These are phyloP conservation scores for Brienomyrus longianalis DNA, from an alignment of 2,113 vertebrate genomes.

Conservation along the genomic window DNA sequence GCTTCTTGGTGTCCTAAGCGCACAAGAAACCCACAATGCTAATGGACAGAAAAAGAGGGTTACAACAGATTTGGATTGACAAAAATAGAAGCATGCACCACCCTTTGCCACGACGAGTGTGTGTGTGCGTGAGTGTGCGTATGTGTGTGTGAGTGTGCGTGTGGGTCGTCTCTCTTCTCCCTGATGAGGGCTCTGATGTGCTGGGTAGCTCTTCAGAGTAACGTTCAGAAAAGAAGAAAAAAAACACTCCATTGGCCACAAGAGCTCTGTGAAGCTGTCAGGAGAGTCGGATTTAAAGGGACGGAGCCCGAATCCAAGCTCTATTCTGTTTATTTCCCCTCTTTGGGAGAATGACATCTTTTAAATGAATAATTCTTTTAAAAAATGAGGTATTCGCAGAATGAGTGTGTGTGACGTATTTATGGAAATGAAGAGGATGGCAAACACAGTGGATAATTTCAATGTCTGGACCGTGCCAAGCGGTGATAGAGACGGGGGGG, in stretches of 20 bases:
- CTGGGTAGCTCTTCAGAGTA: neutral
- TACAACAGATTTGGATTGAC: neutral
- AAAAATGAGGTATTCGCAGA: neutral
- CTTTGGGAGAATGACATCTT: neutral
- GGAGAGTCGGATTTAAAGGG: neutral
- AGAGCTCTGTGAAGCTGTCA: neutral
- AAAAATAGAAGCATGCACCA: neutral
- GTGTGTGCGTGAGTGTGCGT: neutral
- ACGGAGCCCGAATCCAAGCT: neutral
- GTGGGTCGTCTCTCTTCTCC: neutral
- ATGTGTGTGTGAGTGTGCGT: neutral
- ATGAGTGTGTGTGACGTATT: neutral
- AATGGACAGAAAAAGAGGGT: neutral
- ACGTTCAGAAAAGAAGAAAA: neutral
- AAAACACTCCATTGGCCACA: neutral
- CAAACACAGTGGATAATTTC: neutral
- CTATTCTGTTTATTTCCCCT: neutral
- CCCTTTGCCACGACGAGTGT: neutral
- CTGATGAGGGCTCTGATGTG: conserved; percentile 3
- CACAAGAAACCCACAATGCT: neutral
- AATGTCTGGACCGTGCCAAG: neutral
- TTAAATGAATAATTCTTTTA: neutral
- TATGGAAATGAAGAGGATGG: neutral
- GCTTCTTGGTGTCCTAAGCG: neutral
- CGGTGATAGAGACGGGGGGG: neutral